These are phyloP conservation scores for Gavialis gangeticus DNA, from an alignment of 2,113 vertebrate species.

Conservation along the genomic window DNA sequence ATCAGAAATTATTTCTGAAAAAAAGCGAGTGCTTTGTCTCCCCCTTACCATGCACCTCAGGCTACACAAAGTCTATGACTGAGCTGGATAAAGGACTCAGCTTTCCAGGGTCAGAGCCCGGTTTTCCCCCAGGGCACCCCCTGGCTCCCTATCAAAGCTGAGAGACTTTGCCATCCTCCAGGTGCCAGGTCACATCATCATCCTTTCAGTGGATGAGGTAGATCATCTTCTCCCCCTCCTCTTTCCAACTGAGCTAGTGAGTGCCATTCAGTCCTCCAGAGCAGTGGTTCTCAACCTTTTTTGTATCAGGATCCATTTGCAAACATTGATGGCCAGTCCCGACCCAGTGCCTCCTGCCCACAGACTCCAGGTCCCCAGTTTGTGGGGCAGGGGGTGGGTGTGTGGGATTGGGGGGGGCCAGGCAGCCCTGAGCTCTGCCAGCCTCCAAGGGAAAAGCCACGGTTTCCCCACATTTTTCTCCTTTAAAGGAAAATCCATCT, in stretches of 20 bases:
- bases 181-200: background rate
- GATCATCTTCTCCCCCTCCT: background rate
- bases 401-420: too few relatives aligned
- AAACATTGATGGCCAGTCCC: too few relatives aligned
- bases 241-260: background rate
- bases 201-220: background rate
- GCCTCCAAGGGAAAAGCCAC: too few relatives aligned
- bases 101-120: background rate
- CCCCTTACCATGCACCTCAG: background rate
- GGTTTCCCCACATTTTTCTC: too few relatives aligned
- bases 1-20: background rate
- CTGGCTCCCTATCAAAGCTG: background rate
- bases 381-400: too few relatives aligned
- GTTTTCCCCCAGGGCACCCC: background rate
- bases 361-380: too few relatives aligned
- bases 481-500: too few relatives aligned
- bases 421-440: too few relatives aligned
- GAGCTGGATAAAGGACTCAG: background rate
- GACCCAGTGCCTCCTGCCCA: too few relatives aligned
- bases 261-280: background rate
- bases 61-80: fast-evolving
- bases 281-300: background rate
- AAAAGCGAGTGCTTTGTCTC: background rate
- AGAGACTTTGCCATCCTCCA: background rate
- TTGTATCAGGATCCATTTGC: too few relatives aligned